Evolutionary conservation across 2,797 vertebrate species (phyloP).

Genomic region (Xiphophorus birchmanni): DNA sequence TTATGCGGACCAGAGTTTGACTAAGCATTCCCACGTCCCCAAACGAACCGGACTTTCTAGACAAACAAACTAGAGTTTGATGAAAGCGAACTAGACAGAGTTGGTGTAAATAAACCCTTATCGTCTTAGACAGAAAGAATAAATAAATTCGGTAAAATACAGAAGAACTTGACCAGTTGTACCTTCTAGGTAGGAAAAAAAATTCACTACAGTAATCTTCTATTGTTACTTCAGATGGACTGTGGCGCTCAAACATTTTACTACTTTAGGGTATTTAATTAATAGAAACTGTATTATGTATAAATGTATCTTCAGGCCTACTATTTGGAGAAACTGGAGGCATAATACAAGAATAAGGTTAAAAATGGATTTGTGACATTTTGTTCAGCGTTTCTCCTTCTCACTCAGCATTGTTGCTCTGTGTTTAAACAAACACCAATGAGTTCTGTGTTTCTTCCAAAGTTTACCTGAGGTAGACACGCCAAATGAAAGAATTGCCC

Average conservation of each 20-base stretch:
- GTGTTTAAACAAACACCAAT: neutral
- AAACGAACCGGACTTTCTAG: no score
- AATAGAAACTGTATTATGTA: neutral
- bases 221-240: neutral
- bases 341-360: neutral
- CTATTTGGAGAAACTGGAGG: neutral
- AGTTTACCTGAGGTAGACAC: conserved; percentile 14
- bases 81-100: no score
- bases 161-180: neutral
- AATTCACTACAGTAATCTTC: neutral
- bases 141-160: neutral
- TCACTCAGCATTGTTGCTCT: neutral
- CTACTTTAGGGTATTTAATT: neutral
- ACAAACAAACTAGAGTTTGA: no score
- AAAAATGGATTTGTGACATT: neutral
- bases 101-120: neutral
- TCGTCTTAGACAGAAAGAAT: neutral
- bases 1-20: no score
- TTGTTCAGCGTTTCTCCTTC: neutral
- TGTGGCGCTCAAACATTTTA: neutral
- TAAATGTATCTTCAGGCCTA: neutral
- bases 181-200: neutral
- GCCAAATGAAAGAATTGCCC: conserved; percentile 10
- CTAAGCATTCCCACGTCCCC: no score
- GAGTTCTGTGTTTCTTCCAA: neutral